These are phyloP conservation scores for Anastrepha obliqua DNA, from an alignment of 1,140 invertebrate species.

Conservation along the genomic window DNA sequence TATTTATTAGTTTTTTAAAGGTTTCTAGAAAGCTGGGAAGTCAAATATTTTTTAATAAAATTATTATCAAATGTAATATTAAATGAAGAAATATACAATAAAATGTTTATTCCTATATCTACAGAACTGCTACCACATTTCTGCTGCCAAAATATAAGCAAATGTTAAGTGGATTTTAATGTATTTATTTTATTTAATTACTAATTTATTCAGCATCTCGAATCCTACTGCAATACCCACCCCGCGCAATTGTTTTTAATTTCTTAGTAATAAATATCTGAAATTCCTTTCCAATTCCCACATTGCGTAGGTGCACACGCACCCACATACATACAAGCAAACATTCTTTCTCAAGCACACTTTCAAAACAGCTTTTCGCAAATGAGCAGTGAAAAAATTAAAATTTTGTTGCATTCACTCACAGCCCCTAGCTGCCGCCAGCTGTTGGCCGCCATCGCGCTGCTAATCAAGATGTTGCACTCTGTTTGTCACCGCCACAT, in stretches of 20 bases:
- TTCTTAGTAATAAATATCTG: background rate
- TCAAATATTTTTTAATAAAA: too few species aligned
- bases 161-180: too few species aligned
- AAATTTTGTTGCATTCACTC: background rate
- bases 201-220: too few species aligned
- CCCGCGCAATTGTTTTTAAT: background rate
- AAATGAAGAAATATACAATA: too few species aligned
- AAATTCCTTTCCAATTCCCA: background rate
- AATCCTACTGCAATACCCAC: too few species aligned
- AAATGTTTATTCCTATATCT: too few species aligned
- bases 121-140: too few species aligned
- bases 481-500: slow-evolving; percentile 20
- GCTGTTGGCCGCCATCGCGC: slow-evolving; percentile 1
- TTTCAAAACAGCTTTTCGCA: slow-evolving; percentile 15
- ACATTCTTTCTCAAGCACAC: background rate
- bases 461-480: slow-evolving; percentile 51
- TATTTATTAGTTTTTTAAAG: too few species aligned
- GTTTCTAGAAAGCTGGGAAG: too few species aligned
- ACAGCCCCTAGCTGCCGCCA: background rate
- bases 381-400: background rate
- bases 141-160: too few species aligned
- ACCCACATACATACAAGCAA: background rate
- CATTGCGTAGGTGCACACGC: background rate
- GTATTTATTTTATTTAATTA: too few species aligned
- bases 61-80: too few species aligned